These are phyloP conservation scores for Diarsia dahlii DNA, from an alignment of 2,888 invertebrate genomes.

Conservation along the genomic window DNA sequence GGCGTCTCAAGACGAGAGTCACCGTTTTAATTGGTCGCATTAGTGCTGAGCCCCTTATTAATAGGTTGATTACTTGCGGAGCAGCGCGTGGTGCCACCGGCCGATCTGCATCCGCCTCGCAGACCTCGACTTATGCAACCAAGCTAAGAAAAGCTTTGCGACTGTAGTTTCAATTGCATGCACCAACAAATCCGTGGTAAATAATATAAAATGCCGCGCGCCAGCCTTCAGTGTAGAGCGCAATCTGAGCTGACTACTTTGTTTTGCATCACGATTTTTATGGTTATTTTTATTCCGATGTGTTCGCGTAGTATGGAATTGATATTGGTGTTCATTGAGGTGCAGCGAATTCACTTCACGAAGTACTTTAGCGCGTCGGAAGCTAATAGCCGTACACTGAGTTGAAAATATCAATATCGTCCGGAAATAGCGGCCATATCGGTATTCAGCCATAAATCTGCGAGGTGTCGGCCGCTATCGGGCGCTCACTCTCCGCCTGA, in stretches of 20 bases:
- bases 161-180: constrained; percentile 70
- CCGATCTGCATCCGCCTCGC: constrained; percentile 70
- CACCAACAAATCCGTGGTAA: constrained; percentile 68
- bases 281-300: constrained; percentile 59
- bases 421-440: constrained; percentile 86
- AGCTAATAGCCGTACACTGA: constrained; percentile 84
- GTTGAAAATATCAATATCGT: constrained; percentile 87
- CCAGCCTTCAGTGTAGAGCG: constrained; percentile 58
- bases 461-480: constrained; percentile 88
- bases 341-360: constrained; percentile 80
- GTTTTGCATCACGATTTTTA: constrained; percentile 50
- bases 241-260: constrained; percentile 56
- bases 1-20: constrained; percentile 87
- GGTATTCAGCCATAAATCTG: constrained; percentile 84
- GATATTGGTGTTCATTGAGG: constrained; percentile 66
- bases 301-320: constrained; percentile 47
- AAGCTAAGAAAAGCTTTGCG: constrained; percentile 76
- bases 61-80: constrained; percentile 90
- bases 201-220: constrained; percentile 66
- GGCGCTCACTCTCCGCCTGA: constrained; percentile 85
- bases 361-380: constrained; percentile 85
- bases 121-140: constrained; percentile 76
- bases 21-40: constrained; percentile 89
- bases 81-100: constrained; percentile 70
- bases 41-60: constrained; percentile 89